Conservation (phyloP, 2,113 vertebrate genomes). For the Rhinoptilus africanus region DNA sequence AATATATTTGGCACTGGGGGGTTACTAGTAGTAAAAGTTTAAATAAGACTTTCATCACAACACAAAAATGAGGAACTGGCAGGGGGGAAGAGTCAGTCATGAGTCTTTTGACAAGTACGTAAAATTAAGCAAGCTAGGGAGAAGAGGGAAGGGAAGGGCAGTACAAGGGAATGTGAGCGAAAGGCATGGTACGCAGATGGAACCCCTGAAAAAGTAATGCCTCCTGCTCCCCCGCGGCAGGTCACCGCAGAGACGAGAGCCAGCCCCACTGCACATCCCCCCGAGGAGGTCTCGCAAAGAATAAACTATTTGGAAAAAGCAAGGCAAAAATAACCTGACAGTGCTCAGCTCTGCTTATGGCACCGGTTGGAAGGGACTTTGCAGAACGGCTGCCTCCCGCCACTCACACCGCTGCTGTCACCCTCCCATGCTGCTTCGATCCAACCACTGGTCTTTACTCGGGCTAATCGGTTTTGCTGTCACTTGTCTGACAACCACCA, state of each 20-base stretch:
- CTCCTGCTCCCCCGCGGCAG: neutral
- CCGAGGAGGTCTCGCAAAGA: neutral
- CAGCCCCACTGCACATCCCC: neutral
- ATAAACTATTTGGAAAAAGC: neutral
- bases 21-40: neutral
- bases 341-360: neutral
- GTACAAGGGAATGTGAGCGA: neutral
- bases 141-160: neutral
- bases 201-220: neutral
- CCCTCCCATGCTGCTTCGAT: neutral
- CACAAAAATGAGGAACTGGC: neutral
- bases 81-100: neutral
- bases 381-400: neutral
- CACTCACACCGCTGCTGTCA: neutral
- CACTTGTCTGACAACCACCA: neutral
- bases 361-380: neutral
- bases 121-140: neutral
- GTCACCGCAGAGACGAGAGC: neutral
- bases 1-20: neutral
- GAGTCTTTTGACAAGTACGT: neutral
- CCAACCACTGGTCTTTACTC: neutral
- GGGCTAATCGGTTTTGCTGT: neutral
- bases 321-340: neutral
- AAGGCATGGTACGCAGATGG: neutral
- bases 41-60: neutral